Conservation (phyloP, 2,113 vertebrate genomes). For the Chaenocephalus aceratus region DNA sequence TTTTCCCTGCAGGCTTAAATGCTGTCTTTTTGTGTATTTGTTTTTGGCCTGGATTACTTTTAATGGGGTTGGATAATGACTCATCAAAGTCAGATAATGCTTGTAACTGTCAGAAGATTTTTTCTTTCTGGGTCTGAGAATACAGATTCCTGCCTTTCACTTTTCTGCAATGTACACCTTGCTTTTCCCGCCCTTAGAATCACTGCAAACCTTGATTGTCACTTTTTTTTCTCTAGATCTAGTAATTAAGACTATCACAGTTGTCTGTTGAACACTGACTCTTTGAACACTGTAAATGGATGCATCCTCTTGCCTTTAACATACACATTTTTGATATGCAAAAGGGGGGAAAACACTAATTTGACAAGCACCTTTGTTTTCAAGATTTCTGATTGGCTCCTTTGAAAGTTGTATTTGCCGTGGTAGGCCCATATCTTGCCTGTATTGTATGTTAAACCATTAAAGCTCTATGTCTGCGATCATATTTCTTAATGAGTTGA, state of each 20-base stretch:
- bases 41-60: conserved; percentile 25
- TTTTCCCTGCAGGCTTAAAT: conserved; percentile 28
- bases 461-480: background rate
- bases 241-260: background rate
- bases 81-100: background rate
- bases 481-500: conserved; percentile 1
- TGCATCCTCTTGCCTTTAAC: conserved; percentile 1
- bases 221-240: background rate
- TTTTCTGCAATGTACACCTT: background rate
- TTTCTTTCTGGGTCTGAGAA: conserved; percentile 11
- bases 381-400: background rate
- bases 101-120: conserved; percentile 14
- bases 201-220: background rate
- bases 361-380: conserved; percentile 57
- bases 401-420: conserved; percentile 1
- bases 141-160: conserved; percentile 3
- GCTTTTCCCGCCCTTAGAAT: background rate
- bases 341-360: conserved; percentile 65
- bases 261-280: conserved; percentile 12
- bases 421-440: background rate
- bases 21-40: conserved; percentile 32
- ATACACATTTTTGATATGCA: conserved; percentile 31
- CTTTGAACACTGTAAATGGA: conserved; percentile 16
- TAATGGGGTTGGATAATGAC: conserved; percentile 15
- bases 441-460: background rate